A percentile compares a stretch with the other conserved stretches of the same genome.
phyloP scores from a whole-genome alignment of 2,888 invertebrate genomes.

The Conus canariensis region DNA sequence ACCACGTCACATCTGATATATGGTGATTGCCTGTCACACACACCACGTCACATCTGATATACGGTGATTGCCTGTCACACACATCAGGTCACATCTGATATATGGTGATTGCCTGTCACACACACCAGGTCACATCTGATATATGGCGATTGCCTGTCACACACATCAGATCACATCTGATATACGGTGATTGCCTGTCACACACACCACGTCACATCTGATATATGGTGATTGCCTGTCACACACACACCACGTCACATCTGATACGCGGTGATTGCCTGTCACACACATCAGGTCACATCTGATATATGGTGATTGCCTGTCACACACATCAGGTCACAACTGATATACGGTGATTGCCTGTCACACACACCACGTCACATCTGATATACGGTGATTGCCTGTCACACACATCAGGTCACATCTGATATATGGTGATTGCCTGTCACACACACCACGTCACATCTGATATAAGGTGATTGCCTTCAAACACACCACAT shows the following conservation, averaged over 20 bases:
- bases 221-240: neutral
- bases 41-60: neutral
- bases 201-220: too few species aligned
- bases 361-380: too few species aligned
- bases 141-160: conserved; percentile 73
- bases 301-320: conserved; percentile 76
- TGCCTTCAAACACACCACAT: too few species aligned
- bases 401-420: neutral
- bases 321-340: conserved; percentile 44
- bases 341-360: too few species aligned
- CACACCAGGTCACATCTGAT: conserved; percentile 62
- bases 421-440: too few species aligned
- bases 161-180: too few species aligned
- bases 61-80: neutral
- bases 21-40: neutral
- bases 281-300: conserved; percentile 48
- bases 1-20: neutral
- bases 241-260: conserved; percentile 53
- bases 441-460: too few species aligned
- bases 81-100: neutral
- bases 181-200: too few species aligned
- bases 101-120: neutral
- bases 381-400: neutral
- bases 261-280: conserved; percentile 76
- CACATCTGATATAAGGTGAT: neutral